These are phyloP conservation scores for Lamprotornis superbus DNA, from an alignment of 2,113 vertebrate genomes.

Conservation along the genomic window DNA sequence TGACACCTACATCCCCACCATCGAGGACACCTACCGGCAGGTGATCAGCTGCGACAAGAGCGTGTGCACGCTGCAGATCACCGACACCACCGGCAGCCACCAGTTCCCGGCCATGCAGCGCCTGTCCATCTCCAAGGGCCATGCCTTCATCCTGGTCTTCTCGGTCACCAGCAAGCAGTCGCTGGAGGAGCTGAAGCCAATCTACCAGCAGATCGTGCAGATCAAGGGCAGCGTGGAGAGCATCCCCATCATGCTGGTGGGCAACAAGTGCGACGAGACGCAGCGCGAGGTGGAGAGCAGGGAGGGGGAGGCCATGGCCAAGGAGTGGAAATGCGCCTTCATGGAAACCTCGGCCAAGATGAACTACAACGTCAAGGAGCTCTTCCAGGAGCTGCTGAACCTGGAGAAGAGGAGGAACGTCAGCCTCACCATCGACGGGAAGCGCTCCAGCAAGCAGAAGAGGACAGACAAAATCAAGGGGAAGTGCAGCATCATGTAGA, in stretches of 20 bases:
- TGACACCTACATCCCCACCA: conserved; percentile 95
- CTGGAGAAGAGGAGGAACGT: conserved; percentile 94
- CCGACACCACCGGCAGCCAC: conserved; percentile 95
- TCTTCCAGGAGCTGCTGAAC: conserved; percentile 97
- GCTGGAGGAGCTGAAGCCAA: conserved; percentile 94
- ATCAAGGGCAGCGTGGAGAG: conserved; percentile 93
- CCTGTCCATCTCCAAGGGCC: conserved; percentile 95
- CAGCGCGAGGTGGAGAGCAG: conserved; percentile 90
- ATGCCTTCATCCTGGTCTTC: conserved; percentile 97
- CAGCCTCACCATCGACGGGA: conserved; percentile 93
- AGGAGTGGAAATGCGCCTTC: conserved; percentile 95
- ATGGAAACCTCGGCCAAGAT: conserved; percentile 99
- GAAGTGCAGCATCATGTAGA: conserved; percentile 92
- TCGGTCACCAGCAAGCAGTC: conserved; percentile 95
- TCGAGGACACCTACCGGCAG: conserved; percentile 96
- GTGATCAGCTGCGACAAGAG: conserved; percentile 99
- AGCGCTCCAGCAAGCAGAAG: conserved; percentile 90
- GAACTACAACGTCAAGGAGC: conserved; percentile 98
- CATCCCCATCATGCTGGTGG: conserved; percentile 96
- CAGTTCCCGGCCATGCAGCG: conserved; percentile 99
- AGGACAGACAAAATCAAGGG: conserved; percentile 94
- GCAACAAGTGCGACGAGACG: conserved; percentile 97
- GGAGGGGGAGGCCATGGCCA: conserved; percentile 90
- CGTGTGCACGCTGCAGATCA: conserved; percentile 96
- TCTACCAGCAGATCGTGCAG: conserved; percentile 94